Conservation (phyloP, 2,888 invertebrate species). For the Microctonus hyperodae region DNA sequence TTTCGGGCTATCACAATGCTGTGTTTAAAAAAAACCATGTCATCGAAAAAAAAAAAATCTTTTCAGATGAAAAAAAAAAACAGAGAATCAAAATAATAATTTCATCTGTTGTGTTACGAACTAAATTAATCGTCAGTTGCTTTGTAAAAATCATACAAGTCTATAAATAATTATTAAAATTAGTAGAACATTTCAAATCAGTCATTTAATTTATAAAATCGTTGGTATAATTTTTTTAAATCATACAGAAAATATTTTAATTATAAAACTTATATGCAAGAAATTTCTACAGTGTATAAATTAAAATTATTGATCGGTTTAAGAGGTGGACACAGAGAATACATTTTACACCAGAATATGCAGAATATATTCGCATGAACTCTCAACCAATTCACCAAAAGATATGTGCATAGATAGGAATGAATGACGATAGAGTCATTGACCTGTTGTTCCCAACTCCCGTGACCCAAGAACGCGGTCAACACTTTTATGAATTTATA, state of each 20-base stretch:
- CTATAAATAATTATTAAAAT: too few species aligned
- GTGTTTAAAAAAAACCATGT: too few species aligned
- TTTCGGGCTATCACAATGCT: too few species aligned
- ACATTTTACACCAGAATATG: neutral
- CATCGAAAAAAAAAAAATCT: too few species aligned
- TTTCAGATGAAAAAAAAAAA: too few species aligned
- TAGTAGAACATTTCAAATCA: too few species aligned
- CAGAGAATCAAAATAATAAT: too few species aligned
- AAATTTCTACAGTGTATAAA: neutral
- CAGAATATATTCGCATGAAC: neutral
- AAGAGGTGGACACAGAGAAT: neutral
- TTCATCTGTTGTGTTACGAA: too few species aligned
- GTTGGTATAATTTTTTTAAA: too few species aligned
- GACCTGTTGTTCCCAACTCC: conserved; percentile 14
- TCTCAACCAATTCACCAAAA: neutral
- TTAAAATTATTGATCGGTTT: neutral
- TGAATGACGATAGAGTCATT: conserved; percentile 17
- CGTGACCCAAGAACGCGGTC: neutral
- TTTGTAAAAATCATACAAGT: too few species aligned
- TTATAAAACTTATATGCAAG: neutral
- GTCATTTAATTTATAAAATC: too few species aligned
- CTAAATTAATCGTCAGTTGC: too few species aligned
- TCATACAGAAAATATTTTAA: neutral
- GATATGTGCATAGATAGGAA: conserved; percentile 30
- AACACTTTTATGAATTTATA: neutral